Percentiles rank a stretch among this genome's conserved stretches.
Evolutionary conservation across 2,797 vertebrate species (phyloP).

Genomic region (Melanogrammus aeglefinus): DNA sequence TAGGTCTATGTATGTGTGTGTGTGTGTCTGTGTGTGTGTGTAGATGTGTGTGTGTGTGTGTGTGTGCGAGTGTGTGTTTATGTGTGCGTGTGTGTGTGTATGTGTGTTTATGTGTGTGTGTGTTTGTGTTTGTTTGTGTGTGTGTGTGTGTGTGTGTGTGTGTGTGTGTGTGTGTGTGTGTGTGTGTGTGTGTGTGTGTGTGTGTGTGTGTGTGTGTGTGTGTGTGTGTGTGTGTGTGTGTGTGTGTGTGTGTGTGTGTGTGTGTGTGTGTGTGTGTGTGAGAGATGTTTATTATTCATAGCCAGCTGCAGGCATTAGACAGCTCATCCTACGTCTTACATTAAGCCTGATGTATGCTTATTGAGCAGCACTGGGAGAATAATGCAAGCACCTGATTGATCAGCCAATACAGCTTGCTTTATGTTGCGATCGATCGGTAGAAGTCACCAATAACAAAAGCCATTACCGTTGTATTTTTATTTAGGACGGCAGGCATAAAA

Average conservation of each 20-base stretch:
- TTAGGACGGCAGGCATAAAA: slow-evolving; percentile 58
- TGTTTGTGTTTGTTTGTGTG: neutral
- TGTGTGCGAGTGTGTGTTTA: too few species aligned
- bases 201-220: neutral
- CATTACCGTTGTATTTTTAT: slow-evolving; percentile 56
- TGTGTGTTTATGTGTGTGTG: neutral
- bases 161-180: slow-evolving; percentile 2
- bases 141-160: neutral
- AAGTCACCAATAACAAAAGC: slow-evolving; percentile 47
- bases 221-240: neutral
- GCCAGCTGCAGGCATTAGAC: slow-evolving; percentile 49
- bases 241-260: neutral
- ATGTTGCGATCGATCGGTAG: slow-evolving; percentile 61
- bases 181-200: neutral
- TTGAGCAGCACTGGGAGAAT: slow-evolving; percentile 54
- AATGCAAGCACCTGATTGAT: slow-evolving; percentile 58
- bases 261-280: slow-evolving; percentile 2
- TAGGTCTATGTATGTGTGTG: too few species aligned
- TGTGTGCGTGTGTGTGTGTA: neutral
- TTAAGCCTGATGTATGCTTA: slow-evolving; percentile 64
- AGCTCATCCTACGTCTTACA: slow-evolving; percentile 57
- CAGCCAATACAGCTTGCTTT: slow-evolving; percentile 63
- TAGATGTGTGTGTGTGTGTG: too few species aligned
- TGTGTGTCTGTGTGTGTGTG: neutral
- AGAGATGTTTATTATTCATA: slow-evolving; percentile 44